Evolutionary conservation across 1,140 invertebrate genomes (phyloP), one percentile per base, ranked within the genome.

Genomic region (Mya arenaria): DNA sequence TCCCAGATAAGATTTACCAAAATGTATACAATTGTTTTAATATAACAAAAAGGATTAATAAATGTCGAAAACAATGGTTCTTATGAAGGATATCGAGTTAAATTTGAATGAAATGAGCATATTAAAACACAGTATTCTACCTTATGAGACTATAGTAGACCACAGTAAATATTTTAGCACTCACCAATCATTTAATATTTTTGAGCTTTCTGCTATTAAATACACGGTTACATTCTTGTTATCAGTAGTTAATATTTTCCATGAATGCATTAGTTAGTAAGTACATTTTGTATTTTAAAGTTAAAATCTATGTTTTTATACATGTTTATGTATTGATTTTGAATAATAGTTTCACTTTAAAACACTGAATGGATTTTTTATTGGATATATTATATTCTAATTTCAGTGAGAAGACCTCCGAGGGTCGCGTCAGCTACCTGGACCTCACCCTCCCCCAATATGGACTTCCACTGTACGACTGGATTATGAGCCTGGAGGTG

Each of bases 381-480:
- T n/a, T 4, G 17, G 48, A 52, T 1, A 23, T 23, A n/a, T 23
- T n/a, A 3, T 52, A n/a, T 52, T 52, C 19, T 52, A 3, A 52
- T 52, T 52, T 17, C 28, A 69, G 34, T 55, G 71, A 74, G 37
- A 63, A 74, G 58, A 60, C 63, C 0, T 66, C 56, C 5, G 30
- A 60, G 17, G 56, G 66, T 4, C 36, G 30, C 32, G 84, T 85
- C n/a, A 30, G 68, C 32, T 85, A 75, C 52, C 39, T 85, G 25
- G 84, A 85, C 56, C 39, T 85, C 44, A 85, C 79, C 15, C 52
- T 74, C 13, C 80, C 84, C 15, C 84, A 85, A 39, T 85, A 78
- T 39, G 84, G 84, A 15, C 37, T 85, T 8, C 80, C 74, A n/a
- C 23, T 72, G 6, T 84, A 77, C 62, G 80, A 82, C 56, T 83